Base-by-base conservation (phyloP, 2,797 vertebrate species). In the Naso thynnoides region DNA sequence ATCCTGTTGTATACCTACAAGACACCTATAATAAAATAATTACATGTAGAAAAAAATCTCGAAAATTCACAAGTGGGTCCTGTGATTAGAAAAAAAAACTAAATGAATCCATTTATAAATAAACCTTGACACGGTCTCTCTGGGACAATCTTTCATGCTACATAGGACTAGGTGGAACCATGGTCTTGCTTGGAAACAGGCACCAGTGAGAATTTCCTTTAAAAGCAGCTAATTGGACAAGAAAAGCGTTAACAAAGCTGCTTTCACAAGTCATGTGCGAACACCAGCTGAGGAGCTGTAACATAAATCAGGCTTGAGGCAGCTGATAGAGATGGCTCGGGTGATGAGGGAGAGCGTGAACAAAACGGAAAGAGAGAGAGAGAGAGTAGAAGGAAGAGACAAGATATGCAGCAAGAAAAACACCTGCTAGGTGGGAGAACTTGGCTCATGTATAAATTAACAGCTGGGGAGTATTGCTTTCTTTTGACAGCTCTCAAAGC, bases 181-280 rank as follows among this genome's bases (percentile, higher is more conserved):
- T 31, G 45, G 9, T 44, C 41, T 44, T 19, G 2, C 71, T 73
- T 50, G 21, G 44, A 41, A 55, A 33, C 45, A 56, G 36, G 24
- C 62, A 72, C 33, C 48, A 6, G 26, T 21, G 64, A 23, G 58
- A 61, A 60, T 71, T 71, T 71, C 47, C 50, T 59, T 81, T 45
- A 56, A 56, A 74, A 57, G 44, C 23, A 65, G 42, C 27, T 68
- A 79, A 86, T 77, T 86, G 69, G 81, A 65, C 21, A 41, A 56
- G 82, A 67, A 6, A 18, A 42, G 52, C 62, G 76, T 66, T 75
- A 50, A 72, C 55, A 21, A 44, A 61, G 23, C 24, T 59, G 24
- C 49, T 79, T 81, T 78, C 36, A n/a, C 73, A 76, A 75, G 57
- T 73, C 48, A 29, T 69, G 78, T 47, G 67, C 60, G 19, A 78